Base-by-base conservation (phyloP, 2,113 vertebrate species). In the Phycodurus eques region DNA sequence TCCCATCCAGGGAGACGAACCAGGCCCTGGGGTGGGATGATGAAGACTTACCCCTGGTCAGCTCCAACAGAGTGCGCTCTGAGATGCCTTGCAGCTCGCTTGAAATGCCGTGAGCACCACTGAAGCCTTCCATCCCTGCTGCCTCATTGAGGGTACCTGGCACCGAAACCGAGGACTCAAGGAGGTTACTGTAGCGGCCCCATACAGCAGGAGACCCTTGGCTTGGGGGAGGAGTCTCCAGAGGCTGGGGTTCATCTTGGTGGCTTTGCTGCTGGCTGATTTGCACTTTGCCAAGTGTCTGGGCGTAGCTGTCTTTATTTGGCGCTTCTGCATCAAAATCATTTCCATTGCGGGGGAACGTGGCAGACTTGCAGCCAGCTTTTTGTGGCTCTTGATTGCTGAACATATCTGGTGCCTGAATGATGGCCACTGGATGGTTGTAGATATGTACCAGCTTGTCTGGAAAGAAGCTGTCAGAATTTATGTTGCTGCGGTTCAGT, bases 1-100 rank as follows among this genome's bases (percentile, higher is more conserved):
- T 97, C 43, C 96, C 97, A 0, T 98, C 97, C 44, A 99, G 84
- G 14, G 96, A 98, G 60, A 99, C 96, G 49, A 99, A 99, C 97
- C 97, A 99, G 0, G 97, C 96, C 70, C 97, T 80, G 39, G 92
- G 90, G 31, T 95, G 97, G 57, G 95, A 94, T 0, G 94, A 93
- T 2, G 90, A 94, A 12, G 95, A 94, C 82, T 96, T 98, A 31
- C 93, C 94, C 59, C 96, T 94, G 3, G 94, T 94, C 77, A 98
- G 92, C 78, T 98, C 96, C 63, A 97, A 74, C 49, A 98, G 73
- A 0, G 96, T 96, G 84, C 96, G 96, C 74, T 99, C 96, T 4
- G 97, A 98, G 81, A 97, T 95, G 19, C 96, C 96, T 83, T 98
- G 97, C 42, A 98, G 94, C 82, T 98, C 96, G 0, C 95, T 35